Conservation (phyloP, 92 coral and sea anemone genomes). For the Anthopleura xanthogrammica region DNA sequence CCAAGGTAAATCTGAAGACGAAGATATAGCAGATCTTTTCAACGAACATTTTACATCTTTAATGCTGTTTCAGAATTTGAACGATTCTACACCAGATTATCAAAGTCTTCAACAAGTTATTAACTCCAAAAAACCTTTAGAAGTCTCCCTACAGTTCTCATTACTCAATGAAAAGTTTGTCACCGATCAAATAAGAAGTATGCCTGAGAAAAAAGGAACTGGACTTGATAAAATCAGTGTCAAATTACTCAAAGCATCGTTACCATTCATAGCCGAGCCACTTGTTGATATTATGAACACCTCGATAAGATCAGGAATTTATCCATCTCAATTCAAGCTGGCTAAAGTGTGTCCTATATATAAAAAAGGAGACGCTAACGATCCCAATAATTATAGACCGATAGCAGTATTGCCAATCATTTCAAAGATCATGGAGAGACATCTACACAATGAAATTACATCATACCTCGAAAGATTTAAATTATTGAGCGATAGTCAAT, state of each 20-base stretch:
- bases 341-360: constrained; percentile 44
- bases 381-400: constrained; percentile 4
- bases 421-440: constrained; percentile 42
- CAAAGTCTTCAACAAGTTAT: no score
- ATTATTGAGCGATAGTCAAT: neutral
- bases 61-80: no score
- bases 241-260: neutral
- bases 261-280: neutral
- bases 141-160: neutral
- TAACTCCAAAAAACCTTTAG: no score
- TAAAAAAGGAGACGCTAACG: constrained; percentile 32
- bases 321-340: constrained; percentile 22
- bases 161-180: neutral
- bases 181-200: neutral
- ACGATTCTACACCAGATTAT: no score
- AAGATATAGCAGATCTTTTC: no score
- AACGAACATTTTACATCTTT: no score
- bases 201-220: constrained; percentile 16
- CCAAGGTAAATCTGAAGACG: no score
- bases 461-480: neutral
- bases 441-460: neutral
- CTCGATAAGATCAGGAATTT: neutral
- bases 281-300: neutral
- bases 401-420: constrained; percentile 42
- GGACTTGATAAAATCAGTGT: neutral